phyloP scores from a whole-genome alignment of 1,140 invertebrate species.

The Drosophila simulans region DNA sequence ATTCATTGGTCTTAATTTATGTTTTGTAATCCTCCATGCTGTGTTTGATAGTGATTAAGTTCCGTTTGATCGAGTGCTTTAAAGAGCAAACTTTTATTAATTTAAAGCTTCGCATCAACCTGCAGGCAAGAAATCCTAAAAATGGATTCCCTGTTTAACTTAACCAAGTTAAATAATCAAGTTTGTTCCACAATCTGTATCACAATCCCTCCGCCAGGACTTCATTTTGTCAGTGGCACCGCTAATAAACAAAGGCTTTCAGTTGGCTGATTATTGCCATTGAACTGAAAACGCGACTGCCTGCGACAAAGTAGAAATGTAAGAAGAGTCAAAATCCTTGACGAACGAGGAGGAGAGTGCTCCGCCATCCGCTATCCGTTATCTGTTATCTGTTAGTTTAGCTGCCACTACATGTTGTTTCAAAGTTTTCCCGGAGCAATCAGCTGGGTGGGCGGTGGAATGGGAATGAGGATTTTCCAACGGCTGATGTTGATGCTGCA shows the following conservation, averaged over 20 bases:
- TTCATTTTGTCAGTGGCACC: constrained; percentile 35
- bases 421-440: constrained; percentile 70
- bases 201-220: neutral
- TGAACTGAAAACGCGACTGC: constrained; percentile 55
- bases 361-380: constrained; percentile 21
- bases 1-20: constrained; percentile 1
- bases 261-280: constrained; percentile 63
- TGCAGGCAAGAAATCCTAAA: neutral
- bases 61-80: neutral
- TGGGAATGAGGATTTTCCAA: constrained; percentile 8
- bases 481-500: constrained; percentile 56
- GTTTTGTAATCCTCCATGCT: neutral
- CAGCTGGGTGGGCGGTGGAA: constrained; percentile 26
- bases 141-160: neutral
- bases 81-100: neutral
- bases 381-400: constrained; percentile 60
- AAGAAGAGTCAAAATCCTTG: constrained; percentile 18
- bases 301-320: constrained; percentile 23
- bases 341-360: constrained; percentile 2
- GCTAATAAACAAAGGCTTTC: constrained; percentile 66
- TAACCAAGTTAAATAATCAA: neutral
- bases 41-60: neutral
- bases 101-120: neutral
- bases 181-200: neutral
- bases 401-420: constrained; percentile 59